These are phyloP conservation scores for Zosterops lateralis DNA, from an alignment of 2,113 vertebrate genomes.

Conservation along the genomic window DNA sequence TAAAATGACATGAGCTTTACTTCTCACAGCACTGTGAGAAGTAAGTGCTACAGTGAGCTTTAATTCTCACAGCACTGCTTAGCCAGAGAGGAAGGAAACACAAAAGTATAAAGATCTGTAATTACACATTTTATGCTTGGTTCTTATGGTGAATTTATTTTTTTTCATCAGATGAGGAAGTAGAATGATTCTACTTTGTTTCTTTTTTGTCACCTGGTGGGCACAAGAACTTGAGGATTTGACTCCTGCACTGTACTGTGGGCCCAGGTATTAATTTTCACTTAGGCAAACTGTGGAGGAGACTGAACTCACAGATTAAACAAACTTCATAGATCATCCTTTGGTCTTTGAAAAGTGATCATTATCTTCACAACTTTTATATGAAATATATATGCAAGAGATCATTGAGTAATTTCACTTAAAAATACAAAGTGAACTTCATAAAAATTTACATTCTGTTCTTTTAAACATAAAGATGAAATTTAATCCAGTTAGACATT, in stretches of 20 bases:
- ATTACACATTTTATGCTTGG: constrained; percentile 2
- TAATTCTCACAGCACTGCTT: neutral
- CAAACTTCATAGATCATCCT: neutral
- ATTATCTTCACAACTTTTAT: neutral
- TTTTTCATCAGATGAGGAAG: neutral
- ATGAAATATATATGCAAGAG: neutral
- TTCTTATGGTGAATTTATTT: neutral
- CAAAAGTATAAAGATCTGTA: neutral
- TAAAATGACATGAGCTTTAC: neutral
- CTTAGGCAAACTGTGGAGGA: neutral
- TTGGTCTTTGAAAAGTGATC: neutral
- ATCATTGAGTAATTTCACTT: neutral
- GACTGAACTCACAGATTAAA: neutral
- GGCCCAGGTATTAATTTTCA: neutral
- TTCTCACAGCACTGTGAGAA: neutral
- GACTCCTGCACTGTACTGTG: neutral
- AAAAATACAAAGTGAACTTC: neutral
- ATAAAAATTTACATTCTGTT: neutral
- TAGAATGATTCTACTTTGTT: neutral
- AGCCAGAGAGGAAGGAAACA: constrained; percentile 12
- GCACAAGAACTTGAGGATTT: neutral
- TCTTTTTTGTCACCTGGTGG: neutral
- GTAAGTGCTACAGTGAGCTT: neutral
- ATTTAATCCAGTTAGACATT: neutral
- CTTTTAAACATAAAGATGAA: neutral